These are phyloP conservation scores for Alcis repandata DNA, from an alignment of 2,888 invertebrate species.

Conservation along the genomic window DNA sequence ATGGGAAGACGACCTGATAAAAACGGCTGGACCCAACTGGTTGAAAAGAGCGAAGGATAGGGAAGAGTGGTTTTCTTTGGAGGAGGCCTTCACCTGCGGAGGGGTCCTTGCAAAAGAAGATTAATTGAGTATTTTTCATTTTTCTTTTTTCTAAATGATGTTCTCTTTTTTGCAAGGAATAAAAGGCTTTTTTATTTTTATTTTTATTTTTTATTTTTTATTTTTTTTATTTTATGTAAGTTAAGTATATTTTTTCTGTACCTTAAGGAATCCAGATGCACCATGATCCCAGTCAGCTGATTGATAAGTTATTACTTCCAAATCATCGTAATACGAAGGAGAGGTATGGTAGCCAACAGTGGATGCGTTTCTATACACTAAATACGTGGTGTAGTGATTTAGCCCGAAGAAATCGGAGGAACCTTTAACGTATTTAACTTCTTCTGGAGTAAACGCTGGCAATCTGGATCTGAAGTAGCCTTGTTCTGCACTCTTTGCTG, in stretches of 20 bases:
- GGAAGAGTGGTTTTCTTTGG: no score
- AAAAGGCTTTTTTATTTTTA: no score
- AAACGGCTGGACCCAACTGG: no score
- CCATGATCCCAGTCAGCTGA: conserved; percentile 23
- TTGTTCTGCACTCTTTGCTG: conserved; percentile 77
- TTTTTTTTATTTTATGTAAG: no score
- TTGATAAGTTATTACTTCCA: conserved; percentile 17
- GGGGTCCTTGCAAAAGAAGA: no score
- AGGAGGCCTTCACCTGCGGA: no score
- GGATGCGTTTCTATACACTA: conserved; percentile 57
- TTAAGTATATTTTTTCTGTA: neutral
- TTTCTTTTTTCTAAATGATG: no score
- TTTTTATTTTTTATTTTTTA: no score
- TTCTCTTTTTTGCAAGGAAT: no score
- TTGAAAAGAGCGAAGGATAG: no score
- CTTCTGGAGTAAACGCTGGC: conserved; percentile 81
- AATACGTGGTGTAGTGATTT: conserved; percentile 86
- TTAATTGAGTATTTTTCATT: no score
- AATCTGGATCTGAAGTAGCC: conserved; percentile 81
- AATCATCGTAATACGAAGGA: conserved; percentile 32
- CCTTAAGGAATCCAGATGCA: conserved; percentile 30
- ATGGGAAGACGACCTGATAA: no score
- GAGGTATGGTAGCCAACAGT: conserved; percentile 6
- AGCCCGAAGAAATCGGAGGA: conserved; percentile 88
- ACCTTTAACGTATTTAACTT: conserved; percentile 82